phyloP scores from a whole-genome alignment of 2,797 vertebrate genomes.

The Sebastes umbrosus region DNA sequence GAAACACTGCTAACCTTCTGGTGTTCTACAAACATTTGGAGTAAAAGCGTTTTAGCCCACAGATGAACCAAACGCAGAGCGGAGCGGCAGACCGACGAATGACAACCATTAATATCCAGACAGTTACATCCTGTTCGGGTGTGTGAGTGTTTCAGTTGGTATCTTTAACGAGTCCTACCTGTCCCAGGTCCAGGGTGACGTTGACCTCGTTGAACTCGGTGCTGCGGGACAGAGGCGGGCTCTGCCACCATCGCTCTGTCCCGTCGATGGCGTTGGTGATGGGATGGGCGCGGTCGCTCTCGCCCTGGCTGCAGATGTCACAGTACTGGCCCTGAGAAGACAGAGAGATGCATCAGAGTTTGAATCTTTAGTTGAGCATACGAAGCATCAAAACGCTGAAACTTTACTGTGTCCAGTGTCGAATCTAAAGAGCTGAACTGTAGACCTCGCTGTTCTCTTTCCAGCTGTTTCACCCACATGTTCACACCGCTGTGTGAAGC shows the following conservation, averaged over 20 bases:
- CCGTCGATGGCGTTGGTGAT: conserved; percentile 94
- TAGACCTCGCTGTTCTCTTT: neutral
- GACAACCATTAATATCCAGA: neutral
- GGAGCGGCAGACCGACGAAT: no score
- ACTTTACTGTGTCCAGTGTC: neutral
- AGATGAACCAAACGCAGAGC: no score
- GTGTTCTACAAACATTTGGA: no score
- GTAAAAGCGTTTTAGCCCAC: no score
- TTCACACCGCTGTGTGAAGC: neutral
- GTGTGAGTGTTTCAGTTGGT: neutral
- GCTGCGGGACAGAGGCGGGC: conserved; percentile 92
- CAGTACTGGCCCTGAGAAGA: conserved; percentile 94
- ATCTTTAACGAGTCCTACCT: conserved; percentile 80
- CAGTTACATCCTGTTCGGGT: neutral
- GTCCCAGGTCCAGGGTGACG: conserved; percentile 95
- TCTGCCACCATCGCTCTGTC: conserved; percentile 99
- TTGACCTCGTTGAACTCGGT: conserved; percentile 95
- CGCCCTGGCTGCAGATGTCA: conserved; percentile 89
- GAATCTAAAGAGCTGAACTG: neutral
- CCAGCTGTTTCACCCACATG: neutral
- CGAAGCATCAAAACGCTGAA: neutral
- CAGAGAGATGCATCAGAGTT: neutral
- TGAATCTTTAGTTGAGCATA: neutral
- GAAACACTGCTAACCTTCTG: no score
- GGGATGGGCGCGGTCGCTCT: conserved; percentile 90